Conservation (phyloP, 2,888 invertebrate genomes). For the Cacoxenus indagator region DNA sequence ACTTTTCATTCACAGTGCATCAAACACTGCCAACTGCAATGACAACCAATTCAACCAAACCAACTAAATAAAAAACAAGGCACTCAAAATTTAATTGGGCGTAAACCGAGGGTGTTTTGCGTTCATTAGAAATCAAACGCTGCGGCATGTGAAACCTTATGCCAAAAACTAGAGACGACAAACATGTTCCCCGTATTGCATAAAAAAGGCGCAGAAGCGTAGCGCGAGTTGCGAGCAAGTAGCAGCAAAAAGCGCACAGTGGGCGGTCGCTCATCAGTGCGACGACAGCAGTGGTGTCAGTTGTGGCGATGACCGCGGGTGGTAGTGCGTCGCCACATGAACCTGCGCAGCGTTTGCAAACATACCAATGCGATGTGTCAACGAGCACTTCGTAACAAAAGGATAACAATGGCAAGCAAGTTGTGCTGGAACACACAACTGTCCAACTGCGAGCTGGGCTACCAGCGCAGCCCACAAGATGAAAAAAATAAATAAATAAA, state of each 20-base stretch:
- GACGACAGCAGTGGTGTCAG: background rate
- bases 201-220: slow-evolving; percentile 25
- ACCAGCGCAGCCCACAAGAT: background rate
- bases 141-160: slow-evolving; percentile 42
- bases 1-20: too few species aligned
- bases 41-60: background rate
- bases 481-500: background rate
- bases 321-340: background rate
- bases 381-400: slow-evolving; percentile 24
- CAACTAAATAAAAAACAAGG: background rate
- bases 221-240: slow-evolving; percentile 42
- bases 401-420: slow-evolving; percentile 6
- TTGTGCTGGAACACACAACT: background rate
- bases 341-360: slow-evolving; percentile 23
- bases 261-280: slow-evolving; percentile 17
- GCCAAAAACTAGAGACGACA: slow-evolving; percentile 14
- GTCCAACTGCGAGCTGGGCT: background rate
- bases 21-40: background rate
- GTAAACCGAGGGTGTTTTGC: slow-evolving; percentile 63
- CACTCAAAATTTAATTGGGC: slow-evolving; percentile 60
- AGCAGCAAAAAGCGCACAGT: slow-evolving; percentile 17
- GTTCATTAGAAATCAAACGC: slow-evolving; percentile 48
- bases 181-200: too few species aligned
- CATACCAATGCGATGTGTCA: slow-evolving; percentile 20
- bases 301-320: slow-evolving; percentile 6